Percentiles rank a stretch among this genome's conserved stretches.
Evolutionary conservation across 2,888 invertebrate genomes (phyloP).

Genomic region (Cremastobaeus sp.): DNA sequence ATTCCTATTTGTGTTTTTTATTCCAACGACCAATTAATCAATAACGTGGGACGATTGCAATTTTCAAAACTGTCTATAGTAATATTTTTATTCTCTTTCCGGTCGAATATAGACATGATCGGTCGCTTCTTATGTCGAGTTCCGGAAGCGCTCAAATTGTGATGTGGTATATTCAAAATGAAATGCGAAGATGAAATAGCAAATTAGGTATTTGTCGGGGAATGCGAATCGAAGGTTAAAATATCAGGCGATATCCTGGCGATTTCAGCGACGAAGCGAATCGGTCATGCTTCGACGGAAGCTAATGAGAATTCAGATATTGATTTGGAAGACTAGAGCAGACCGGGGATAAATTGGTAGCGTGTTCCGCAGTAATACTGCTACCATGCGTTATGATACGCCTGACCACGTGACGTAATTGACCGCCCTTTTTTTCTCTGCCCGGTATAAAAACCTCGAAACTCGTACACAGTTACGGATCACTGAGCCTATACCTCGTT

Average conservation of each 20-base stretch:
- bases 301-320: constrained; percentile 62
- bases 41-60: no score
- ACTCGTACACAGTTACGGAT: no score
- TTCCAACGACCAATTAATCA: no score
- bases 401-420: constrained; percentile 54
- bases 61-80: no score
- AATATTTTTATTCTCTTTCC: no score
- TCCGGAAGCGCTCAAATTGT: no score
- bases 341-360: constrained; percentile 59
- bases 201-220: constrained; percentile 26
- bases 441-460: constrained; percentile 25
- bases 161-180: no score
- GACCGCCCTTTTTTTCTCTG: constrained; percentile 21
- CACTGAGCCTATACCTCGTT: no score
- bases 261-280: constrained; percentile 48
- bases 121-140: no score
- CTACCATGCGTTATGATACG: constrained; percentile 57
- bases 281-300: constrained; percentile 60
- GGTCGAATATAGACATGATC: no score
- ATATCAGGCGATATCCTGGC: constrained; percentile 50
- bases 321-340: constrained; percentile 59
- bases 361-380: constrained; percentile 54
- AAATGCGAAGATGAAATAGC: no score
- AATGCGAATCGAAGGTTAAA: constrained; percentile 38
- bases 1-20: no score